phyloP scores from a whole-genome alignment of 2,797 vertebrate genomes.

The Smutsia gigantea region DNA sequence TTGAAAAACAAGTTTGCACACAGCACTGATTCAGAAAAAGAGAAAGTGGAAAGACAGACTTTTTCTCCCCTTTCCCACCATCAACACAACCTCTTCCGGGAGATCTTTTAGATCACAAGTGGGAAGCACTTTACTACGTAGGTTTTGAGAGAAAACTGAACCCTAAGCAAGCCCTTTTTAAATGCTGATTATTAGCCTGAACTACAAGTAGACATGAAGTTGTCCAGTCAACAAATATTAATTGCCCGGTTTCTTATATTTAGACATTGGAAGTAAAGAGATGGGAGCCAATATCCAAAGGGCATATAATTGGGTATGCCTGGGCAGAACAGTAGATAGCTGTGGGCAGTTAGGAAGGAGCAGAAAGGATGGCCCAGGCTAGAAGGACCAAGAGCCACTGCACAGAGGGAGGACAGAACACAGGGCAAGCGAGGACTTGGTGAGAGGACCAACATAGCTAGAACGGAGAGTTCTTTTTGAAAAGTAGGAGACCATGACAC shows the following conservation, averaged over 20 bases:
- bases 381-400: background rate
- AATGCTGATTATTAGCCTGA: background rate
- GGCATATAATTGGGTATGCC: background rate
- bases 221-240: background rate
- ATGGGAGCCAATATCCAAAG: background rate
- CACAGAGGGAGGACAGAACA: background rate
- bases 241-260: background rate
- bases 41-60: background rate
- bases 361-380: background rate
- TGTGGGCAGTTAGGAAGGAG: background rate
- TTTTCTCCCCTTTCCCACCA: background rate
- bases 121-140: background rate
- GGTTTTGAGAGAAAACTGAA: constrained; percentile 12
- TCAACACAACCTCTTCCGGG: background rate
- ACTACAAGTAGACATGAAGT: background rate
- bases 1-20: background rate
- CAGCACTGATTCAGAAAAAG: background rate
- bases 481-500: background rate
- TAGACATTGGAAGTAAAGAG: background rate
- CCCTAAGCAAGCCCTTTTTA: background rate
- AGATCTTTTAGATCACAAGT: background rate
- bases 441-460: background rate
- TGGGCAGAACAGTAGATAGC: background rate
- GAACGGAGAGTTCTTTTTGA: background rate
- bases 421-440: fast-evolving